phyloP scores from a whole-genome alignment of 2,888 invertebrate genomes.

The Drosophila setosimentum region DNA sequence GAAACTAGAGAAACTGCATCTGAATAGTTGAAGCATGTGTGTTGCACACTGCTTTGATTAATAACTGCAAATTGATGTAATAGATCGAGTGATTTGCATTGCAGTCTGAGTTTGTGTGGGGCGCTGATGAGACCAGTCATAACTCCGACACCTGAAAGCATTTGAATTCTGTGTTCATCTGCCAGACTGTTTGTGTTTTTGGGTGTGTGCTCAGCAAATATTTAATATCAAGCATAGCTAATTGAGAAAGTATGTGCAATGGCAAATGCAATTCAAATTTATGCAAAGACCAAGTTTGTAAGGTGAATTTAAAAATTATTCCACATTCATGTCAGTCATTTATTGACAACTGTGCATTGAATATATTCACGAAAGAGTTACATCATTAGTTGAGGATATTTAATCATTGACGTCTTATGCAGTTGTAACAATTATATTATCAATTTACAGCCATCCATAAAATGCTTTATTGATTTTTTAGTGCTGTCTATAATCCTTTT shows the following conservation, averaged over 20 bases:
- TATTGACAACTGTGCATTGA: neutral
- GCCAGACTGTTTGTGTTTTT: neutral
- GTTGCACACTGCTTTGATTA: slow-evolving; percentile 61
- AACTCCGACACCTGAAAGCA: slow-evolving; percentile 50
- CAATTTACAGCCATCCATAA: neutral
- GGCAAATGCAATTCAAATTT: slow-evolving; percentile 16
- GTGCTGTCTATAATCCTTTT: neutral
- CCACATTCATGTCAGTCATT: neutral
- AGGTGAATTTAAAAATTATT: slow-evolving; percentile 8
- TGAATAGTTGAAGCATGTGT: slow-evolving; percentile 11
- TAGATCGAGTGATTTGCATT: slow-evolving; percentile 71
- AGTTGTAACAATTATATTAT: neutral
- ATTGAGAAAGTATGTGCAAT: slow-evolving; percentile 6
- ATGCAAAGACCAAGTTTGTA: neutral
- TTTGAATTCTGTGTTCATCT: slow-evolving; percentile 46
- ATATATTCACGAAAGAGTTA: neutral
- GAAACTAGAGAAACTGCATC: slow-evolving; percentile 16
- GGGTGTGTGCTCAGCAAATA: slow-evolving; percentile 1
- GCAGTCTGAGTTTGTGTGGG: slow-evolving; percentile 11
- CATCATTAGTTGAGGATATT: neutral
- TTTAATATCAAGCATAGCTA: slow-evolving; percentile 5
- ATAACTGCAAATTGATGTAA: slow-evolving; percentile 77
- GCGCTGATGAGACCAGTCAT: slow-evolving; percentile 32
- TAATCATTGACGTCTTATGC: neutral
- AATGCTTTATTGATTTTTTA: neutral